Conservation (phyloP, 2,113 vertebrate genomes). For the Falco punctatus region DNA sequence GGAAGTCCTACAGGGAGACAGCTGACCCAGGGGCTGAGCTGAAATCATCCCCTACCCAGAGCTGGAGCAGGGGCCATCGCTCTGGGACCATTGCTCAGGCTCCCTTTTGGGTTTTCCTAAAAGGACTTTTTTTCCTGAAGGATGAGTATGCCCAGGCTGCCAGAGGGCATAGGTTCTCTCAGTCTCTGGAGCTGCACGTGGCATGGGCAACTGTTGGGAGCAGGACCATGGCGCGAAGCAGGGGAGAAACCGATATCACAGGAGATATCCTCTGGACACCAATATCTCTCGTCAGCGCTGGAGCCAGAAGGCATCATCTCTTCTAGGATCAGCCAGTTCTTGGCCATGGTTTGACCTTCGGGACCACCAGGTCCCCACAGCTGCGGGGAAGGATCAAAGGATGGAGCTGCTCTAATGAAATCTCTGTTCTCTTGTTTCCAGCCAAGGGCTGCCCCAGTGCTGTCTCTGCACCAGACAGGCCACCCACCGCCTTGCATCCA, state of each 20-base stretch:
- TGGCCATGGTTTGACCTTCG: not conserved
- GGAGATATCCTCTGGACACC: not conserved
- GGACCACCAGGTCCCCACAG: not conserved
- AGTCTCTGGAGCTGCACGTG: not conserved
- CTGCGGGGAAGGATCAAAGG: not conserved
- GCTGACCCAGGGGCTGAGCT: not conserved
- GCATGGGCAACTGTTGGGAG: not conserved
- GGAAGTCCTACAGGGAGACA: not conserved
- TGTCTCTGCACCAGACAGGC: not conserved
- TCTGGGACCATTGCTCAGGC: too few relatives aligned
- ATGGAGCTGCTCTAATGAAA: not conserved
- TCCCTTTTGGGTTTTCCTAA: not conserved
- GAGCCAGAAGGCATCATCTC: not conserved
- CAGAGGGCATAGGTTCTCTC: not conserved
- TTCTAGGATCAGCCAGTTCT: not conserved
- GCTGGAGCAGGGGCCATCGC: rapidly evolving
- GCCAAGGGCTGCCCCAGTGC: not conserved
- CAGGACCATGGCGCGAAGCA: not conserved
- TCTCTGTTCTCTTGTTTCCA: not conserved
- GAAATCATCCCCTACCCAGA: not conserved
- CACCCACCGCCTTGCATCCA: not conserved
- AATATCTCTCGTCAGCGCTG: not conserved
- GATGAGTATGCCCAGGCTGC: not conserved
- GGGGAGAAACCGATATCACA: not conserved
- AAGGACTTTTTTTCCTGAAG: not conserved